Conservation (phyloP, 2,888 invertebrate species). For the Drosophila planitibia region DNA sequence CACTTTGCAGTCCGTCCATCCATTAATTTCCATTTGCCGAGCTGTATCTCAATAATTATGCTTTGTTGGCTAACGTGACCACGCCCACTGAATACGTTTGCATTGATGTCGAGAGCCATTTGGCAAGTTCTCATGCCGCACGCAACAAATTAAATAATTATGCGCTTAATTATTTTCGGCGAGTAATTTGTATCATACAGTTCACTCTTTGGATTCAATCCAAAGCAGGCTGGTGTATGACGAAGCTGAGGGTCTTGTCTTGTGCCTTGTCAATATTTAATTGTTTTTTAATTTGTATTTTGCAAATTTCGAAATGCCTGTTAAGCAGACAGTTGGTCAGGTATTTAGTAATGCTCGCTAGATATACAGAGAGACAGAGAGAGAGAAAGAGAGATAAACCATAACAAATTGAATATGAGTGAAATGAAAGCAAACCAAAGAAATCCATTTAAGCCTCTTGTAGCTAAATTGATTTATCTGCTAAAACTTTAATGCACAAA, state of each 20-base stretch:
- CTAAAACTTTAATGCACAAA: conserved; percentile 19
- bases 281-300: conserved; percentile 46
- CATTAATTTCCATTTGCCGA: conserved; percentile 53
- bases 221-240: not conserved
- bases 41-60: conserved; percentile 53
- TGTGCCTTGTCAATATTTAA: conserved; percentile 29
- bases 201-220: not conserved
- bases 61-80: conserved; percentile 35
- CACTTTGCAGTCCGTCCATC: conserved; percentile 23
- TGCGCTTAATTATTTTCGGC: conserved; percentile 62
- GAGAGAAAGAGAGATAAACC: not conserved
- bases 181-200: conserved; percentile 39
- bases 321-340: conserved; percentile 30
- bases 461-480: conserved; percentile 38
- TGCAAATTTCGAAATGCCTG: conserved; percentile 25
- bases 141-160: conserved; percentile 69
- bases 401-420: not conserved
- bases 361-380: not conserved
- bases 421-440: conserved; percentile 2
- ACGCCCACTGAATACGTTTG: conserved; percentile 31
- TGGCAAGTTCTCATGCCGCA: conserved; percentile 19
- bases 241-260: not conserved
- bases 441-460: conserved; percentile 42
- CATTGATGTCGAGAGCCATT: conserved; percentile 10
- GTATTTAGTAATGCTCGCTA: conserved; percentile 18